Percentiles rank a stretch among this genome's conserved stretches.
These are phyloP conservation scores for Euproctis similis DNA, from an alignment of 2,888 invertebrate genomes.

Conservation along the genomic window DNA sequence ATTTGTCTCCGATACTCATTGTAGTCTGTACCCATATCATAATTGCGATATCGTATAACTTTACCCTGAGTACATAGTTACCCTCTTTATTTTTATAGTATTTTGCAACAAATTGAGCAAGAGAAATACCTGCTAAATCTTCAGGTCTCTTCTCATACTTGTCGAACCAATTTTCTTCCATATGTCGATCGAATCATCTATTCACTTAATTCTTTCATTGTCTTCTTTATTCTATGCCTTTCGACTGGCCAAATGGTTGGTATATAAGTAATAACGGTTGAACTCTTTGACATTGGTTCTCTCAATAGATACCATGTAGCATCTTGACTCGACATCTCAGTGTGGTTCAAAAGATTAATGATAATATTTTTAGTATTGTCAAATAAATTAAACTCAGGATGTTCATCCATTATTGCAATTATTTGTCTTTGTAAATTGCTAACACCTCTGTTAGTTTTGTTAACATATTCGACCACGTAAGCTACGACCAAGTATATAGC, in stretches of 20 bases:
- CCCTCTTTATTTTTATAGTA: no score
- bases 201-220: no score
- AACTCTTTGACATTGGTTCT: constrained; percentile 20
- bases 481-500: constrained; percentile 33
- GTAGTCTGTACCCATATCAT: no score
- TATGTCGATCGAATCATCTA: no score
- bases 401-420: constrained; percentile 26
- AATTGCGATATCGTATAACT: no score
- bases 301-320: constrained; percentile 34
- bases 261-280: constrained; percentile 2
- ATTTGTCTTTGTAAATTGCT: constrained; percentile 38
- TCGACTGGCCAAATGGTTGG: constrained; percentile 5
- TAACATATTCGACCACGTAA: constrained; percentile 49
- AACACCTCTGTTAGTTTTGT: constrained; percentile 38
- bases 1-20: no score
- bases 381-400: constrained; percentile 26
- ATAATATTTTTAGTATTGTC: constrained; percentile 24
- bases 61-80: no score
- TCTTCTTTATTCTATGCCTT: constrained; percentile 1
- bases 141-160: no score
- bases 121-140: no score
- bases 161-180: no score
- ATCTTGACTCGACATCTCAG: constrained; percentile 39
- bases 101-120: no score
- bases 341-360: constrained; percentile 18